Evolutionary conservation across 2,113 vertebrate genomes (phyloP).

Genomic region (Crotophaga sulcirostris): DNA sequence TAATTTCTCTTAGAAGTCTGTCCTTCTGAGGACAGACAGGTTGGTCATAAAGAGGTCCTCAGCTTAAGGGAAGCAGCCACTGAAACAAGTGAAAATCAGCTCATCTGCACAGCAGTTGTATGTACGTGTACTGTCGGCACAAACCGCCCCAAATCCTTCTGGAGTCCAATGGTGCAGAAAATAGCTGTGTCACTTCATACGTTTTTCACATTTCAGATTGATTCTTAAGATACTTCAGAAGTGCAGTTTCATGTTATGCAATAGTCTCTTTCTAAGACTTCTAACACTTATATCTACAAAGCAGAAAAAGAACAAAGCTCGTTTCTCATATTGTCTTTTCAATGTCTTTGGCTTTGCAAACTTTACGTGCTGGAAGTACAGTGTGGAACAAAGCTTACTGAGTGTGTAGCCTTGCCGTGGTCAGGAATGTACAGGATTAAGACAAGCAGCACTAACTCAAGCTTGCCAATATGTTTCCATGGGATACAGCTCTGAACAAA

Average conservation of each 20-base stretch:
- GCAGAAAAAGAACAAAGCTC: not conserved
- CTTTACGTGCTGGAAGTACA: not conserved
- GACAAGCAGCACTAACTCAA: not conserved
- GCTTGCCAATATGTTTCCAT: conserved; percentile 31
- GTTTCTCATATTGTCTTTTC: not conserved
- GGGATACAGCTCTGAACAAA: conserved; percentile 48
- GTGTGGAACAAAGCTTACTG: not conserved
- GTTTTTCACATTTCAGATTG: not conserved
- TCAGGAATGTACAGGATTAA: conserved; percentile 57
- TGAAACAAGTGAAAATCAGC: not conserved
- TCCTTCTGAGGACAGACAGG: not conserved
- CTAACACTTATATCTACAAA: not conserved
- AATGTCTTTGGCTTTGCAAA: not conserved
- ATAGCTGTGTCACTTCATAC: not conserved
- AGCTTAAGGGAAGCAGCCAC: not conserved
- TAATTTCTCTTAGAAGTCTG: not conserved
- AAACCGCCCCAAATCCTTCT: not conserved
- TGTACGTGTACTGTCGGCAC: fast-evolving
- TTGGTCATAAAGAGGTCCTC: not conserved
- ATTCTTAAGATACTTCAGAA: not conserved
- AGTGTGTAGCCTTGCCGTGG: not conserved
- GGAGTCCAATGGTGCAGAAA: not conserved
- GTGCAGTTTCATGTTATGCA: not conserved
- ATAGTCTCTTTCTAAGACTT: not conserved
- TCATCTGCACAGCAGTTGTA: not conserved